Evolutionary conservation across 2,113 vertebrate species (phyloP), one percentile per base, ranked within the genome.

Genomic region (Tenebrosternarchus preto): DNA sequence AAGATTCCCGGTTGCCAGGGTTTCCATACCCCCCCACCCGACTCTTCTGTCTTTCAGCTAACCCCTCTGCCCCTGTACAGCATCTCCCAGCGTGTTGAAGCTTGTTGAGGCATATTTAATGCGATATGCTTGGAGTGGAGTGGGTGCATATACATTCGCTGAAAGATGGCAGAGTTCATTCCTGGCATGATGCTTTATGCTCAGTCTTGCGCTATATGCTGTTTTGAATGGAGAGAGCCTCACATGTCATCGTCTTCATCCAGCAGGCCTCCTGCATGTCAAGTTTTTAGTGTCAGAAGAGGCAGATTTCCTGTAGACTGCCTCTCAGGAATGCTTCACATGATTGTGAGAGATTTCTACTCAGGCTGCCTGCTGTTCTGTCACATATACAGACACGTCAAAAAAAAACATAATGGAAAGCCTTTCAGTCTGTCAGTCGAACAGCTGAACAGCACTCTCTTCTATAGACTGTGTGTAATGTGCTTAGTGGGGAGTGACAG

Each of bases 151-250:
- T 25, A 56, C 85, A 76, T 83, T 77, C 82, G 82, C 57, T 86
- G 84, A 91, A 82, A 66, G 84, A 83, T 78, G 70, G 72, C 83
- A 81, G 83, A 82, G 81, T 84, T 85, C 76, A 81, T 86, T 89
- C 85, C 86, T 86, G 20, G n/a, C 17, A 11, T 22, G 3, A 55
- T 82, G 82, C 73, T 87, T 84, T 79, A 80, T 79, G 89, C 88
- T 85, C 82, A 80, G 81, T 61, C 78, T 73, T 77, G 82, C 80
- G 82, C 78, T 66, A 46, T 82, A 74, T 0, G 70, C 68, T 78
- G 29, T 73, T 24, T 83, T 69, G 77, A 82, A 20, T n/a, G n/a
- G n/a, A n/a, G n/a, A 77, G 86, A 83, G 83, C 84, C 77, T 90
- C 86, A 85, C 82, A 88, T 87, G 71, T 83, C 83, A 64, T 77